Conservation (phyloP, 2,888 invertebrate species). For the Cistogaster globosa region DNA sequence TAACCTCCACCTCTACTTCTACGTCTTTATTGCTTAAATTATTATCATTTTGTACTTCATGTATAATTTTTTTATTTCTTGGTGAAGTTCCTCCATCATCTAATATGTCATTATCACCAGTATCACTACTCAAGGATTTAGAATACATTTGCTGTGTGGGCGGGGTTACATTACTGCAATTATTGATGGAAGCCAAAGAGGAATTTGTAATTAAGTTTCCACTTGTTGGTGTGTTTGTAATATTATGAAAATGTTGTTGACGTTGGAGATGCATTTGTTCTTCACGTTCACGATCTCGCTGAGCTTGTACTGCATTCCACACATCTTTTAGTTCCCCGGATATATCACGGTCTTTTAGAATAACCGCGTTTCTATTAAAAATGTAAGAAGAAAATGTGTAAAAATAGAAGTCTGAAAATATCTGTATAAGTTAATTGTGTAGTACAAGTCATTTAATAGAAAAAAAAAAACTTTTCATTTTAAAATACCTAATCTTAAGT, state of each 20-base stretch:
- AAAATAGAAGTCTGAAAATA: too few species aligned
- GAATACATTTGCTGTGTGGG: slow-evolving; percentile 81
- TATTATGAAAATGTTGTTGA: slow-evolving; percentile 81
- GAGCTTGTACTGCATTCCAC: slow-evolving; percentile 87
- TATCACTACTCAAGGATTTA: slow-evolving; percentile 74
- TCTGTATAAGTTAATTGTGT: too few species aligned
- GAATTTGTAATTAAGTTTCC: slow-evolving; percentile 40
- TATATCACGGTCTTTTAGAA: slow-evolving; percentile 87
- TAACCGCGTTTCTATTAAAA: slow-evolving; percentile 83
- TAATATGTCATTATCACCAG: slow-evolving; percentile 1
- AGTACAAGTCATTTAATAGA: too few species aligned
- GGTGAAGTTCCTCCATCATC: slow-evolving; percentile 39
- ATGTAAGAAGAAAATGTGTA: not conserved
- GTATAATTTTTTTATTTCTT: slow-evolving; percentile 52
- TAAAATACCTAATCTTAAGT: too few species aligned
- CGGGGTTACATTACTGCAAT: slow-evolving; percentile 5
- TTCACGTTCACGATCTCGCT: slow-evolving; percentile 82
- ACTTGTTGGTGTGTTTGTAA: slow-evolving; percentile 73
- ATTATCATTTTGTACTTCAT: slow-evolving; percentile 50
- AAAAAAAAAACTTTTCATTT: too few species aligned
- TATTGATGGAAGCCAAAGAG: not conserved
- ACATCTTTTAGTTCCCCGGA: slow-evolving; percentile 89
- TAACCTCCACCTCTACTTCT: slow-evolving; percentile 12
- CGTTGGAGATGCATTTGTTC: slow-evolving; percentile 82
- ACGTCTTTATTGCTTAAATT: slow-evolving; percentile 31